Evolutionary conservation across 2,888 invertebrate genomes (phyloP).

Genomic region (Himalopsyche tibetana): DNA sequence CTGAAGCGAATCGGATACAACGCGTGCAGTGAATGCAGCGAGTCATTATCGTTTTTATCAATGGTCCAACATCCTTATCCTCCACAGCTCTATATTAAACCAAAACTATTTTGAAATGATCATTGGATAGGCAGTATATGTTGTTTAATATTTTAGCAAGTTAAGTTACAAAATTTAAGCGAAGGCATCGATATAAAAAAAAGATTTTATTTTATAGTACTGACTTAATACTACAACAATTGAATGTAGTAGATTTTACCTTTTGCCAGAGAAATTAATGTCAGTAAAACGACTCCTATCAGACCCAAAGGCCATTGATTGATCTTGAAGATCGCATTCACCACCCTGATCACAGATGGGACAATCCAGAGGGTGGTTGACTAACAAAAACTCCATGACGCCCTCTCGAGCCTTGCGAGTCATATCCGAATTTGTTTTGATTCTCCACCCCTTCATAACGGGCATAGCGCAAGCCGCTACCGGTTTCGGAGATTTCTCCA

Average conservation of each 20-base stretch:
- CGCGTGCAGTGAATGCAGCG: conserved; percentile 99
- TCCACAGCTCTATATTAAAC: conserved; percentile 89
- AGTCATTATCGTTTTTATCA: conserved; percentile 99
- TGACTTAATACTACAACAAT: too few species aligned
- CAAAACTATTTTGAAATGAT: neutral
- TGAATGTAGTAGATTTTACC: conserved; percentile 73
- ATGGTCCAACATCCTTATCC: conserved; percentile 98
- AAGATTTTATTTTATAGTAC: too few species aligned
- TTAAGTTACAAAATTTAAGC: neutral
- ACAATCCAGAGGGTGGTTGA: conserved; percentile 99
- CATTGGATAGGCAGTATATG: too few species aligned
- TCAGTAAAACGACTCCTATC: conserved; percentile 96
- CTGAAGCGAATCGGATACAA: conserved; percentile 98
- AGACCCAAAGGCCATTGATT: conserved; percentile 99
- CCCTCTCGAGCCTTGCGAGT: conserved; percentile 86
- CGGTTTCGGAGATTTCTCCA: conserved; percentile 98
- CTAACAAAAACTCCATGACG: conserved; percentile 99
- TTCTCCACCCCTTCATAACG: conserved; percentile 99
- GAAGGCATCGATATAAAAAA: too few species aligned
- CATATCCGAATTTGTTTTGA: conserved; percentile 98
- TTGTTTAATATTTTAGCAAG: neutral
- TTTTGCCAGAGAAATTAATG: conserved; percentile 92
- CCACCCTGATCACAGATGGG: conserved; percentile 99
- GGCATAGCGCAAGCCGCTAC: conserved; percentile 99
- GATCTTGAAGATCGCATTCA: conserved; percentile 96